A percentile compares a stretch with the other conserved stretches of the same genome.
These are phyloP conservation scores for Lucifuga dentata DNA, from an alignment of 2,113 vertebrate genomes.

Conservation along the genomic window DNA sequence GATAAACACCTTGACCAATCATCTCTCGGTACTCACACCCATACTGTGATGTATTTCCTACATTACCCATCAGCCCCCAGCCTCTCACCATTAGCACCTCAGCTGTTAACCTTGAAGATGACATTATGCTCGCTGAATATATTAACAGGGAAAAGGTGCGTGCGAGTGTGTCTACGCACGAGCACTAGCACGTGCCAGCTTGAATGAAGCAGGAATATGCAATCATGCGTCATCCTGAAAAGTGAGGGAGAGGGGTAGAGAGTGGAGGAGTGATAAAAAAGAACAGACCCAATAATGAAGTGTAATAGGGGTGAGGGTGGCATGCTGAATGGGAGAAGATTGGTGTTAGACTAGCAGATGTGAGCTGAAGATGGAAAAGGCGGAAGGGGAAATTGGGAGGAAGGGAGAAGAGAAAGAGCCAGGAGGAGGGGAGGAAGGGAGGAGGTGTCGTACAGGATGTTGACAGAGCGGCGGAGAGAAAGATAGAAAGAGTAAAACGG, in stretches of 20 bases:
- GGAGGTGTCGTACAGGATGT: slow-evolving; percentile 47
- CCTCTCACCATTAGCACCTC: slow-evolving; percentile 49
- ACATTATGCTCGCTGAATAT: slow-evolving; percentile 66
- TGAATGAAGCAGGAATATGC: slow-evolving; percentile 66
- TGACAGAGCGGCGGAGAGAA: slow-evolving; percentile 18
- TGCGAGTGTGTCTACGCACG: not conserved
- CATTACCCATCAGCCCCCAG: slow-evolving; percentile 41
- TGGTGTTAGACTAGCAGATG: slow-evolving; percentile 68
- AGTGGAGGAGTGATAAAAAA: slow-evolving; percentile 51
- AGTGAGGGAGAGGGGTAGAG: slow-evolving; percentile 54
- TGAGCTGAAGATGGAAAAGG: slow-evolving; percentile 49
- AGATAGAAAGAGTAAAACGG: slow-evolving; percentile 56
- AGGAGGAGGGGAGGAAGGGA: slow-evolving; percentile 25
- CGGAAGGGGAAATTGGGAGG: slow-evolving; percentile 3
- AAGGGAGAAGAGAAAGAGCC: slow-evolving; percentile 16
- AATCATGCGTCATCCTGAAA: slow-evolving; percentile 62
- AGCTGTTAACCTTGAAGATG: slow-evolving; percentile 74
- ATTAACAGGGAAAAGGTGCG: slow-evolving; percentile 37
- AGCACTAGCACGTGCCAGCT: slow-evolving; percentile 32
- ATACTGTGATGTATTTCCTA: slow-evolving; percentile 19
- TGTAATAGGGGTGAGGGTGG: slow-evolving; percentile 62
- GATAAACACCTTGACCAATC: too few relatives aligned
- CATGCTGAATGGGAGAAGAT: slow-evolving; percentile 47
- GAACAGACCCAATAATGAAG: slow-evolving; percentile 65
- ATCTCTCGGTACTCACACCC: too few relatives aligned